phyloP scores from a whole-genome alignment of 2,888 invertebrate genomes.

The Nebria brevicollis region DNA sequence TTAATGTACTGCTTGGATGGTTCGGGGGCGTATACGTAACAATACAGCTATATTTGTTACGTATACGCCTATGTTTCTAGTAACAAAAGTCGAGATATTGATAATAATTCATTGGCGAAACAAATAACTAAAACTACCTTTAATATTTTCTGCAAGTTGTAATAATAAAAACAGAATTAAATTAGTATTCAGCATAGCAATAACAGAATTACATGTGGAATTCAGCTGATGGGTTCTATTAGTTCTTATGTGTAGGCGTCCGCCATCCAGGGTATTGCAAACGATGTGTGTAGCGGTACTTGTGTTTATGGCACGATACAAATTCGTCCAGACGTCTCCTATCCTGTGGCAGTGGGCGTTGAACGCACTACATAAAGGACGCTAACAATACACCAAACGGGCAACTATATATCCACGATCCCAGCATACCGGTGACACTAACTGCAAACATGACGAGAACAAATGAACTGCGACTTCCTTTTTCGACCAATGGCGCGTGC shows the following conservation, averaged over 20 bases:
- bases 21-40: slow-evolving; percentile 17
- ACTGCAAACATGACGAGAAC: slow-evolving; percentile 46
- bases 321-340: slow-evolving; percentile 16
- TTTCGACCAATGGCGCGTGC: neutral
- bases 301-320: slow-evolving; percentile 40
- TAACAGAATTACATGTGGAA: neutral
- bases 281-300: slow-evolving; percentile 17
- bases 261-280: neutral
- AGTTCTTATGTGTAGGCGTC: neutral
- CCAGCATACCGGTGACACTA: slow-evolving; percentile 37
- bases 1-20: slow-evolving; percentile 28
- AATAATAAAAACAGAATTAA: neutral
- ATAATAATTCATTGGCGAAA: neutral
- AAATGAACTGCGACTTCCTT: slow-evolving; percentile 41
- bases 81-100: neutral
- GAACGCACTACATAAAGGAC: slow-evolving; percentile 39
- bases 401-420: slow-evolving; percentile 29
- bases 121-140: no score
- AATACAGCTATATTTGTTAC: neutral
- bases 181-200: neutral
- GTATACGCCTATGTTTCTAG: no score
- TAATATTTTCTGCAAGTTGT: no score
- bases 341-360: slow-evolving; percentile 30
- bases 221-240: neutral
- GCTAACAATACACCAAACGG: slow-evolving; percentile 36